Percentiles rank a stretch among this genome's conserved stretches.
These are phyloP conservation scores for Lochmaea crataegi DNA, from an alignment of 2,888 invertebrate genomes.

Conservation along the genomic window DNA sequence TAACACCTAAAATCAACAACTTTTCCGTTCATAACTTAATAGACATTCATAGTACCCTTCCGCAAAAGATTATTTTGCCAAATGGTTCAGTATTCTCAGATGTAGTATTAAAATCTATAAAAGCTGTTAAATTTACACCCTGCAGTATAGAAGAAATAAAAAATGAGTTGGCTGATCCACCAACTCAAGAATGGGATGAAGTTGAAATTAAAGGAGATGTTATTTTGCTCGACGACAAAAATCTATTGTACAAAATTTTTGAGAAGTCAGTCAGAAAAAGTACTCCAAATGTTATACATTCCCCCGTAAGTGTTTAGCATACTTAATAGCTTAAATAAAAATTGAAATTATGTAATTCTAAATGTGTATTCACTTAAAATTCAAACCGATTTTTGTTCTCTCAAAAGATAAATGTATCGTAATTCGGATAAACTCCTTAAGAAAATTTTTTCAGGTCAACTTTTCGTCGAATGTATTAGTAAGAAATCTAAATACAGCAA, in stretches of 20 bases:
- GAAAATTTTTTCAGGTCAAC: slow-evolving; percentile 51
- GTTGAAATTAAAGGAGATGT: slow-evolving; percentile 51
- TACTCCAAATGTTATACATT: slow-evolving; percentile 50
- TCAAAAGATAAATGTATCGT: too few relatives aligned
- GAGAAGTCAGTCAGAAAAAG: slow-evolving; percentile 52
- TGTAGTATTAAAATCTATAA: slow-evolving; percentile 40
- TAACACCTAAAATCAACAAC: slow-evolving; percentile 52
- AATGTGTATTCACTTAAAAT: too few relatives aligned
- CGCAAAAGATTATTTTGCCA: slow-evolving; percentile 48
- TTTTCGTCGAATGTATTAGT: slow-evolving; percentile 52
- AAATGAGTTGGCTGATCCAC: slow-evolving; percentile 46
- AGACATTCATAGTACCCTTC: slow-evolving; percentile 44
- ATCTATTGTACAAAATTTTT: slow-evolving; percentile 50
- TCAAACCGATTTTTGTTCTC: too few relatives aligned
- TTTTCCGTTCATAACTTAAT: slow-evolving; percentile 48
- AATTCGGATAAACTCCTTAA: too few relatives aligned
- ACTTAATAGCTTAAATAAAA: slow-evolving; percentile 5
- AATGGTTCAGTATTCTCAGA: slow-evolving; percentile 42
- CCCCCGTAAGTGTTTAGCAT: slow-evolving; percentile 48
- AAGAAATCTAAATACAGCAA: slow-evolving; percentile 48
- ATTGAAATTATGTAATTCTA: too few relatives aligned
- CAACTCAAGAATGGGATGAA: slow-evolving; percentile 48
- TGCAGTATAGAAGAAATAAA: slow-evolving; percentile 48
- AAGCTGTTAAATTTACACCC: slow-evolving; percentile 42
- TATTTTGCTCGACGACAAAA: slow-evolving; percentile 51